Evolutionary conservation across 2,797 vertebrate species (phyloP).

Genomic region (Leuciscus waleckii): DNA sequence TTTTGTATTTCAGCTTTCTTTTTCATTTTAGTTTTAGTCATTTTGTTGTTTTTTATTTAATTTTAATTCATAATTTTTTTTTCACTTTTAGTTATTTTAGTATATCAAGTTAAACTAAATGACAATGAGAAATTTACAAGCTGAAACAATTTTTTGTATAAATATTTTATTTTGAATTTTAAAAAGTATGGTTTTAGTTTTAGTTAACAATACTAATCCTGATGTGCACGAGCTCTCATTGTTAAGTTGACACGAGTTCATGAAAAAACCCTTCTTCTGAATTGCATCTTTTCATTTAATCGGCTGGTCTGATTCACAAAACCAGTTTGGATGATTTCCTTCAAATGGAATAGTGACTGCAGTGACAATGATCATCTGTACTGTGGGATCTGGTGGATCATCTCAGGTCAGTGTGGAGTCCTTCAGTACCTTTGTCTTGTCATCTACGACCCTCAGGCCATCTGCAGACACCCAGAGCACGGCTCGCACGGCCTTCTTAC

Average conservation of each 20-base stretch:
- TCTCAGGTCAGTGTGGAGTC: not conserved
- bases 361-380: not conserved
- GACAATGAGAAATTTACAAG: not conserved
- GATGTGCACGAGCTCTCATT: not conserved
- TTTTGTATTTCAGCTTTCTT: not conserved
- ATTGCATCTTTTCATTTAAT: not conserved
- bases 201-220: not conserved
- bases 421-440: constrained; percentile 94
- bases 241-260: not conserved
- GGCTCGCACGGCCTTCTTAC: constrained; percentile 95
- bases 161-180: no score
- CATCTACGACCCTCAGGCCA: constrained; percentile 96
- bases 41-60: not conserved
- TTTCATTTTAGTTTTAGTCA: not conserved
- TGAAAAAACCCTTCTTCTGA: not conserved
- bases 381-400: not conserved
- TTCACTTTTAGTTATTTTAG: not conserved
- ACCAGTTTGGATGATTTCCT: not conserved
- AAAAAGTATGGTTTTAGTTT: not conserved
- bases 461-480: constrained; percentile 98
- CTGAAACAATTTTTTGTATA: not conserved
- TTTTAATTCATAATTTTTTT: no score
- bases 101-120: not conserved
- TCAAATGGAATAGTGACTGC: not conserved
- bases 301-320: not conserved